Evolutionary conservation across 2,888 invertebrate genomes (phyloP).

Genomic region (Mythimna vitellina): DNA sequence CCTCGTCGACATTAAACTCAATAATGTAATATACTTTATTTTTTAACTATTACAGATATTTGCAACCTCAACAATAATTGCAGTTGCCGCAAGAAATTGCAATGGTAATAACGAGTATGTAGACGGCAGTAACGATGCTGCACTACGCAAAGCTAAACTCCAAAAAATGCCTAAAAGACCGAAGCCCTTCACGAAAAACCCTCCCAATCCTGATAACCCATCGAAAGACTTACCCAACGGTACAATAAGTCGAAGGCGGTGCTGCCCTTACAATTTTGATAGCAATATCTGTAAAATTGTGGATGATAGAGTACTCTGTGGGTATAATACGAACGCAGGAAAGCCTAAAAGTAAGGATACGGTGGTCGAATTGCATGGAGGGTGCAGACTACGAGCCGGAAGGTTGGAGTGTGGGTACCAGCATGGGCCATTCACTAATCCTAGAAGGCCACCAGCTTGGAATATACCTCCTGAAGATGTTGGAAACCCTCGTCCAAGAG

Average conservation of each 20-base stretch:
- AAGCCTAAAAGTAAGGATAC: slow-evolving; percentile 60
- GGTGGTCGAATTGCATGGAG: slow-evolving; percentile 67
- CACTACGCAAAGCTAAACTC: not conserved
- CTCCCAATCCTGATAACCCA: not conserved
- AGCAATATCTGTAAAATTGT: slow-evolving; percentile 74
- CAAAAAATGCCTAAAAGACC: not conserved
- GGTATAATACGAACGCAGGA: slow-evolving; percentile 79
- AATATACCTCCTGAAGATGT: not conserved
- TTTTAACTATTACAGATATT: slow-evolving; percentile 65
- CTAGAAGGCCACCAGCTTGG: slow-evolving; percentile 65
- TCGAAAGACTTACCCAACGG: too few relatives aligned
- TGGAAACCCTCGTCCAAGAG: not conserved
- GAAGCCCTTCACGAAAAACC: not conserved
- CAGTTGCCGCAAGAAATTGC: slow-evolving; percentile 44
- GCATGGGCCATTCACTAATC: slow-evolving; percentile 71
- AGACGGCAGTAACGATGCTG: not conserved
- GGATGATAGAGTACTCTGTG: slow-evolving; percentile 80
- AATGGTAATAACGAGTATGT: not conserved
- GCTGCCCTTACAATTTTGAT: slow-evolving; percentile 83
- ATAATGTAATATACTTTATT: not conserved
- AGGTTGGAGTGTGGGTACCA: slow-evolving; percentile 84
- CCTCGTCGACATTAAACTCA: too few relatives aligned
- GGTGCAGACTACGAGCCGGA: slow-evolving; percentile 78
- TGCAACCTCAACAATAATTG: slow-evolving; percentile 38
- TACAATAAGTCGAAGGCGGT: slow-evolving; percentile 60